Conservation (phyloP, 2,888 invertebrate genomes). For the Deilephila porcellus region DNA sequence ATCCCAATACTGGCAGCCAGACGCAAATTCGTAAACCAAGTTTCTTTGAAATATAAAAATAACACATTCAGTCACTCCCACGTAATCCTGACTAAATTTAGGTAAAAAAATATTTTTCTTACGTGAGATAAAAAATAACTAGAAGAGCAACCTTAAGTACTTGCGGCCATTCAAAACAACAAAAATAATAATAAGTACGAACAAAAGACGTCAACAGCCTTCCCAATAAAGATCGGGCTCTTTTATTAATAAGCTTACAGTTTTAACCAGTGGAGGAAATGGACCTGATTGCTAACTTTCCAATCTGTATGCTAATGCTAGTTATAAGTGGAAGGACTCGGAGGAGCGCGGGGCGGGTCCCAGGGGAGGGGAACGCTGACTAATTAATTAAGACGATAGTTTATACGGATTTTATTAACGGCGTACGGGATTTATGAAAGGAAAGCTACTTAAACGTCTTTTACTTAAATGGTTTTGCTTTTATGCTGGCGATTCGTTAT, state of each 20-base stretch:
- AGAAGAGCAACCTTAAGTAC: too few species aligned
- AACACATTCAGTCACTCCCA: too few species aligned
- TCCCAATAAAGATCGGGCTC: slow-evolving; percentile 21
- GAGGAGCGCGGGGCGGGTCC: slow-evolving; percentile 35
- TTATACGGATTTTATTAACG: slow-evolving; percentile 47
- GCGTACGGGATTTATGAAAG: slow-evolving; percentile 47
- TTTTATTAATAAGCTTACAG: slow-evolving; percentile 40
- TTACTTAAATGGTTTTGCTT: slow-evolving; percentile 32
- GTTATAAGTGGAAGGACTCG: slow-evolving; percentile 53
- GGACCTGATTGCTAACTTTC: slow-evolving; percentile 62
- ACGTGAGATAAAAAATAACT: too few species aligned
- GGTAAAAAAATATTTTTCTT: too few species aligned
- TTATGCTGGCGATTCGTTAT: neutral
- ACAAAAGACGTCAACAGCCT: neutral
- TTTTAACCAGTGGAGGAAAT: slow-evolving; percentile 36
- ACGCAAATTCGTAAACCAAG: too few species aligned
- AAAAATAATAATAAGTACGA: neutral
- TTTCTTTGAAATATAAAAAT: too few species aligned
- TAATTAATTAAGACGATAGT: slow-evolving; percentile 62
- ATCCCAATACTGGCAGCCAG: too few species aligned
- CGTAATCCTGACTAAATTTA: too few species aligned
- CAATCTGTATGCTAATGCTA: slow-evolving; percentile 77
- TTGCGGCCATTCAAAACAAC: too few species aligned
- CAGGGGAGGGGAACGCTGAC: slow-evolving; percentile 33
- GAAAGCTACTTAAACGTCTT: slow-evolving; percentile 36